Conservation (phyloP, 2,113 vertebrate species). For the Heloderma charlesbogerti region DNA sequence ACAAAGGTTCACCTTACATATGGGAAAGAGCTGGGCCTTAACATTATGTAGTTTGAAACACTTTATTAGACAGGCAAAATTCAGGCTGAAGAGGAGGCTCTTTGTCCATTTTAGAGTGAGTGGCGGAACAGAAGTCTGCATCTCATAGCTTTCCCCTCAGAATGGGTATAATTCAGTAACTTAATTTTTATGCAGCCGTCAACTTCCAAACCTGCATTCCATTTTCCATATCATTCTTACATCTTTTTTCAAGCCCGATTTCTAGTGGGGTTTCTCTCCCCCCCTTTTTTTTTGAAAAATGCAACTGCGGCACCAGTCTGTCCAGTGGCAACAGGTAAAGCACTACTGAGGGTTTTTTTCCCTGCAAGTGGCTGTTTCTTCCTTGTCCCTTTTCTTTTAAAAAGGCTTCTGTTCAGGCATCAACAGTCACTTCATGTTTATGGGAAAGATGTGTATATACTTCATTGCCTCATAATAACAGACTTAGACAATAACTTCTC, state of each 20-base stretch:
- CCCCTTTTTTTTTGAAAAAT: background rate
- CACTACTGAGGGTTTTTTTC: no score
- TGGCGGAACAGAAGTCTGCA: no score
- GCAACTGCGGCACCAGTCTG: background rate
- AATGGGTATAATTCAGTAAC: no score
- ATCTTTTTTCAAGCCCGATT: background rate
- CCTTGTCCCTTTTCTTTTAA: background rate
- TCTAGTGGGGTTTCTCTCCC: no score
- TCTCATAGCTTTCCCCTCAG: background rate
- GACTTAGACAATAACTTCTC: background rate
- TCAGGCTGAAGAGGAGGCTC: background rate
- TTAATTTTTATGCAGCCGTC: background rate
- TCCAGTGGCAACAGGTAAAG: no score
- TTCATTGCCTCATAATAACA: background rate
- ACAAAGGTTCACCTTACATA: no score
- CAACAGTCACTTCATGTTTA: background rate
- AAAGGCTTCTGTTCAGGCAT: no score
- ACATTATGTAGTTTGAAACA: no score
- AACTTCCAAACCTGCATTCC: background rate
- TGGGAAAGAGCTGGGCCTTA: no score
- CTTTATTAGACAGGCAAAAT: background rate
- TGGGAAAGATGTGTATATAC: background rate
- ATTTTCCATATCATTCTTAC: background rate
- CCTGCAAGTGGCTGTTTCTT: background rate
- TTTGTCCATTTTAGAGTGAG: background rate